Percentiles rank a stretch among this genome's conserved stretches.
These are phyloP conservation scores for Tiphia femorata DNA, from an alignment of 2,888 invertebrate genomes.

Conservation along the genomic window DNA sequence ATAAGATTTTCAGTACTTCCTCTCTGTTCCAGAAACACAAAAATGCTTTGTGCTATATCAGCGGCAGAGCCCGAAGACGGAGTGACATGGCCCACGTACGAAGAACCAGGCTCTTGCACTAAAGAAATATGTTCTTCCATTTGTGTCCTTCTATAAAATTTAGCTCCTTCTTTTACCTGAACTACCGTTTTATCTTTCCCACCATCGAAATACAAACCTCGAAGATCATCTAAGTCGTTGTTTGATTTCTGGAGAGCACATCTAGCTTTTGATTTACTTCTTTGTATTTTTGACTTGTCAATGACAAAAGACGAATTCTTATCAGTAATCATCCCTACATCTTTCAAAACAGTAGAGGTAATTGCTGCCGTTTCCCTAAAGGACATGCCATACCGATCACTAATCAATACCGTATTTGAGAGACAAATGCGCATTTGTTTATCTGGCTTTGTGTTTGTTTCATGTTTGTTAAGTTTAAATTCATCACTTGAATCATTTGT, in stretches of 20 bases:
- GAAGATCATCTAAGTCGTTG: background rate
- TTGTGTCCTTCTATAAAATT: background rate
- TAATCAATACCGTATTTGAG: too few relatives aligned
- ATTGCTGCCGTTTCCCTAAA: too few relatives aligned
- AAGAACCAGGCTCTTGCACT: background rate
- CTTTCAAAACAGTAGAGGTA: too few relatives aligned
- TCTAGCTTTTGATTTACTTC: background rate
- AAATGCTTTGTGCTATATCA: background rate
- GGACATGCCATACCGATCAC: too few relatives aligned
- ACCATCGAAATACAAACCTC: background rate
- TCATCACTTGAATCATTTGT: too few relatives aligned
- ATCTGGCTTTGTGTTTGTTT: too few relatives aligned
- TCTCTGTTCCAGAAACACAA: background rate
- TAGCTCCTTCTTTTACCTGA: background rate
- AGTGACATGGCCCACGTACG: background rate
- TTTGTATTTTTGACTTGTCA: background rate
- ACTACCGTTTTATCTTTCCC: background rate
- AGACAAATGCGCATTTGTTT: too few relatives aligned
- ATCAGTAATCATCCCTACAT: background rate
- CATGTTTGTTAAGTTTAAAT: too few relatives aligned
- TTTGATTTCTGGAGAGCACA: background rate
- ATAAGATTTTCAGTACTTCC: too few relatives aligned
- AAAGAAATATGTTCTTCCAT: constrained; percentile 6
- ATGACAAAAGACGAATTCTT: background rate
- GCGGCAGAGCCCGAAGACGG: background rate